Evolutionary conservation across 2,113 vertebrate genomes (phyloP), one percentile per base, ranked within the genome.

Genomic region (Phaethornis superciliosus): DNA sequence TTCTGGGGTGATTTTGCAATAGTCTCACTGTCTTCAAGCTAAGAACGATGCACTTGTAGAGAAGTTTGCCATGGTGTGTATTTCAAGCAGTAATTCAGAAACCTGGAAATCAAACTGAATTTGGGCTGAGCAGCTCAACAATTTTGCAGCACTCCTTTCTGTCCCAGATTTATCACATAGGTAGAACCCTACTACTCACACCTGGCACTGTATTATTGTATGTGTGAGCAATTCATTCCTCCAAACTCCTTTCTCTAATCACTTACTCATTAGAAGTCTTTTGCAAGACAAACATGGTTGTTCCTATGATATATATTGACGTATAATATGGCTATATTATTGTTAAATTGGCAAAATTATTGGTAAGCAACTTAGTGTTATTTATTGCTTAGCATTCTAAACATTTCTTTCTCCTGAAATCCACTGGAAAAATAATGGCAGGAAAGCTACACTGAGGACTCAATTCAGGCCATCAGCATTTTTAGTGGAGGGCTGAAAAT

Each of bases 401-500:
- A 15, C 1, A 64, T 81, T 93, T 90, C 30, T 89, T 93, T 83
- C 21, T 60, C 10, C 35, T 75, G 54, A 88, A 91, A 91, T 84
- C 56, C 69, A 55, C 52, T 75, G 35, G 52, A 79, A 95, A 90
- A 93, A 67, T 77, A 86, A 92, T 60, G 62, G 40, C n/a, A 81
- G 35, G 17, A 49, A 91, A 95, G 65, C 44, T 68, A 68, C 37
- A 60, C 4, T 49, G 44, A 95, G 40, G 52, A 84, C 72, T 78
- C 52, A 90, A 90, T 94, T 93, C 69, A 93, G 68, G 54, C 49
- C 69, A 93, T 84, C 64, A 95, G 76, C 64, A 32, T 83, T 72
- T 94, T 83, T 86, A 95, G 76, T 62, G 56, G 30, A 88, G 47
- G 67, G 84, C 49, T 79, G 85, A 91, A 94, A 95, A 91, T 69